These are phyloP conservation scores for Nasalis larvatus DNA, from an alignment of 2,113 vertebrate genomes.

Conservation along the genomic window DNA sequence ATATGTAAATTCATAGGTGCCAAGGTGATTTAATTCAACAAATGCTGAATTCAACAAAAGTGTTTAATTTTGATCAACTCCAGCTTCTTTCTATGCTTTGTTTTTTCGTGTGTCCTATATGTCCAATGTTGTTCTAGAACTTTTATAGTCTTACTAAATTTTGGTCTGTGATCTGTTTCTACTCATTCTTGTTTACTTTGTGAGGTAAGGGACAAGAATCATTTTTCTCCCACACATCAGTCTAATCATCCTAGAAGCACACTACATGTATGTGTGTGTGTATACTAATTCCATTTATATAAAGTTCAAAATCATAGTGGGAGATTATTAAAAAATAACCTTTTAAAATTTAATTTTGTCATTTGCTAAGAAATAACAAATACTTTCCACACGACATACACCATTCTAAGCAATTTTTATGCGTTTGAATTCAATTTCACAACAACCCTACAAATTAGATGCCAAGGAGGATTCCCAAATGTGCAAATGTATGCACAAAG, in stretches of 20 bases:
- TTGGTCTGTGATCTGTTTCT: neutral
- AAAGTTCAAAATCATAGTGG: neutral
- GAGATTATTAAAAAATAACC: neutral
- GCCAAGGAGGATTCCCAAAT: neutral
- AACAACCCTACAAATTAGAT: neutral
- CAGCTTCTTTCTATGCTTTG: neutral
- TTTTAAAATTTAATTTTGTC: no score
- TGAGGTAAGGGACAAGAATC: neutral
- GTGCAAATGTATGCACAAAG: neutral
- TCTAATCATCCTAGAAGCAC: neutral
- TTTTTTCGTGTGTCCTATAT: neutral
- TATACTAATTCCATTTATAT: neutral
- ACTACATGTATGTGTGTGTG: neutral
- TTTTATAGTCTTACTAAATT: neutral
- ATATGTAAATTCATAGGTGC: neutral
- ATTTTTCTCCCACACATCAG: no score
- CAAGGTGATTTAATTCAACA: neutral
- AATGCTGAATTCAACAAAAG: neutral
- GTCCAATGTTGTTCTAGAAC: neutral
- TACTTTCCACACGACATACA: neutral
- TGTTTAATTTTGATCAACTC: neutral
- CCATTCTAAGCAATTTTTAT: neutral
- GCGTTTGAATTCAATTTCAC: neutral
- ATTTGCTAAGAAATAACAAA: neutral
- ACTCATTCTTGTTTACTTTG: neutral